phyloP scores from a whole-genome alignment of 2,888 invertebrate genomes.

The Drosophila silvestris region DNA sequence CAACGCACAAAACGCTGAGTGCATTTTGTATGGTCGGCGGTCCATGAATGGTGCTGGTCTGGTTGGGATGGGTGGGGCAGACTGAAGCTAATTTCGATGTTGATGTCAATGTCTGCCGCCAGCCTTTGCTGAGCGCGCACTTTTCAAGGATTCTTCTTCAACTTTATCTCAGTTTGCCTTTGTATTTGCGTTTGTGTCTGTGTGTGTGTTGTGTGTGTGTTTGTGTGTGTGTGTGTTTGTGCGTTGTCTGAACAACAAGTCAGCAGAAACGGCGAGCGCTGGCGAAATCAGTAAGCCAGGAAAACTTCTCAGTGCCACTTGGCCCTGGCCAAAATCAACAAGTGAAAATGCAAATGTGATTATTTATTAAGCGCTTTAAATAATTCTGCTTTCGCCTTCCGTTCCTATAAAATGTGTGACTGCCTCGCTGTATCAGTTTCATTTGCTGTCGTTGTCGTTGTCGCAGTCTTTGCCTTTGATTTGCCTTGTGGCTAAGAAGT shows the following conservation, averaged over 20 bases:
- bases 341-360: slow-evolving; percentile 82
- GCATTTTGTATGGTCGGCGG: slow-evolving; percentile 32
- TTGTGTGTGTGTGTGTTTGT: slow-evolving; percentile 15
- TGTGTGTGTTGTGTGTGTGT: slow-evolving; percentile 25
- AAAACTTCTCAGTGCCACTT: slow-evolving; percentile 30
- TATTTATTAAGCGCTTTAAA: slow-evolving; percentile 80
- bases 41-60: background rate
- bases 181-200: slow-evolving; percentile 13
- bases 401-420: slow-evolving; percentile 12
- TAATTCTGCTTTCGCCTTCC: slow-evolving; percentile 44
- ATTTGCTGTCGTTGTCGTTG: slow-evolving; percentile 1
- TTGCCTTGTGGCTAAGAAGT: slow-evolving; percentile 26
- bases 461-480: slow-evolving; percentile 36
- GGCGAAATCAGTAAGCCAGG: slow-evolving; percentile 18
- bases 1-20: slow-evolving; percentile 71
- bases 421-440: slow-evolving; percentile 1
- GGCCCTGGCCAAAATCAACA: slow-evolving; percentile 70
- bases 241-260: slow-evolving; percentile 28
- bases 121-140: slow-evolving; percentile 51
- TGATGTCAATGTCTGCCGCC: slow-evolving; percentile 50
- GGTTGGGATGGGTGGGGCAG: background rate
- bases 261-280: slow-evolving; percentile 43
- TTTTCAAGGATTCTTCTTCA: slow-evolving; percentile 42
- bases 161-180: slow-evolving; percentile 2
- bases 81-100: slow-evolving; percentile 54